Conservation (phyloP, 2,888 invertebrate species). For the Folsomia candida region DNA sequence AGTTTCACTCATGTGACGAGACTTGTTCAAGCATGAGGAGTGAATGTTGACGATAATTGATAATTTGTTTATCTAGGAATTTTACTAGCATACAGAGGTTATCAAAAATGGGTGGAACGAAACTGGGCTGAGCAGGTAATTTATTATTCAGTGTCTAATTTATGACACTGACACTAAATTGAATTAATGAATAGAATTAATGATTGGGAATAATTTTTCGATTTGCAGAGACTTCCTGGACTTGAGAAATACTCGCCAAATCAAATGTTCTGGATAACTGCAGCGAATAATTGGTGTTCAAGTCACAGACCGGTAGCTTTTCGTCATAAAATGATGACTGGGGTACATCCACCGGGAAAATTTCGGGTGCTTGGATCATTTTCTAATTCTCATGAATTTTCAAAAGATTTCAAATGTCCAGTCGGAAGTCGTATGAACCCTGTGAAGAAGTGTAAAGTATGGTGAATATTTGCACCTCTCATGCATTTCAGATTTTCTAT, state of each 20-base stretch:
- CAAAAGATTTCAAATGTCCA: conserved; percentile 53
- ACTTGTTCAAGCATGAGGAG: too few relatives aligned
- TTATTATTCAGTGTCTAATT: neutral
- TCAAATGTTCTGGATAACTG: conserved; percentile 42
- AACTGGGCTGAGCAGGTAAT: conserved; percentile 37
- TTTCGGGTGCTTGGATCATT: conserved; percentile 53
- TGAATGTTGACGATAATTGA: too few relatives aligned
- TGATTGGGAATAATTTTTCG: too few relatives aligned
- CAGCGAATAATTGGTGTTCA: conserved; percentile 54
- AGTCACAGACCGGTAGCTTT: conserved; percentile 66
- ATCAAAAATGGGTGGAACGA: conserved; percentile 34
- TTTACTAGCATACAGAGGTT: conserved; percentile 57
- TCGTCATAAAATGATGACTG: conserved; percentile 51
- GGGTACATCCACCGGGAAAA: conserved; percentile 53
- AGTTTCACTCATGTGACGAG: too few relatives aligned
- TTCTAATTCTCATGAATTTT: conserved; percentile 53
- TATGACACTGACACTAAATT: neutral
- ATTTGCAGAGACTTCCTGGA: conserved; percentile 34
- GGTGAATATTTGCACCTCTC: too few relatives aligned
- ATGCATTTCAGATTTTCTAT: too few relatives aligned
- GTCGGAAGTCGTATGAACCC: conserved; percentile 57
- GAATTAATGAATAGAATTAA: too few relatives aligned
- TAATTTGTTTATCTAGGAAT: too few relatives aligned
- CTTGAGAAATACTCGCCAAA: conserved; percentile 35
- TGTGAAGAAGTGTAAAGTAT: conserved; percentile 53